Conservation (phyloP, 2,888 invertebrate genomes). For the Liopterus haemorrhoidalis region DNA sequence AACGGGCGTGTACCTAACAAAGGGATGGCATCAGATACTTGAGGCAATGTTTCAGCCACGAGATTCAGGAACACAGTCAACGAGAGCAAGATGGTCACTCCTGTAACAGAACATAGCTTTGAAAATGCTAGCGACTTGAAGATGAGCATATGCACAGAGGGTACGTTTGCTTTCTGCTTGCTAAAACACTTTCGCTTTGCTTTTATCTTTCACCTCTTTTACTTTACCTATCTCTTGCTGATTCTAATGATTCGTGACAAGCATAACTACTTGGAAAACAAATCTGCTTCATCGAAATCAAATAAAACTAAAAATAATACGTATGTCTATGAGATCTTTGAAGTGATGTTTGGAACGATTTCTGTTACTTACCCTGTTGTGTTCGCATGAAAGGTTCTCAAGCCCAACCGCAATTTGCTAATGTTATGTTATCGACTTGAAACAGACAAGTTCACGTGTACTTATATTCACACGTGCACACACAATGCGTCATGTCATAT, state of each 20-base stretch:
- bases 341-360: no score
- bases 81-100: slow-evolving; percentile 98
- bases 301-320: no score
- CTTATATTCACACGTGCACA: no score
- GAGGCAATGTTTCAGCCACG: slow-evolving; percentile 99
- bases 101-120: slow-evolving; percentile 74
- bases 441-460: no score
- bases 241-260: not conserved
- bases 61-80: slow-evolving; percentile 99
- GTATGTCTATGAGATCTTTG: no score
- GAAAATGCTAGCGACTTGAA: slow-evolving; percentile 43
- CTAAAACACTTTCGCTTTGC: slow-evolving; percentile 25
- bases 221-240: slow-evolving; percentile 29
- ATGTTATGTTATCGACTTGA: no score
- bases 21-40: slow-evolving; percentile 99
- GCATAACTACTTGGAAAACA: no score
- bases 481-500: no score
- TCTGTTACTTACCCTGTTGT: no score
- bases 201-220: slow-evolving; percentile 17
- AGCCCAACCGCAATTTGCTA: no score
- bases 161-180: slow-evolving; percentile 6
- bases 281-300: no score
- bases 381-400: no score
- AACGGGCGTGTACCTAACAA: slow-evolving; percentile 81
- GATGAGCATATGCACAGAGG: slow-evolving; percentile 12